Conservation (phyloP, 2,797 vertebrate species). For the Emydoidea blandingii region DNA sequence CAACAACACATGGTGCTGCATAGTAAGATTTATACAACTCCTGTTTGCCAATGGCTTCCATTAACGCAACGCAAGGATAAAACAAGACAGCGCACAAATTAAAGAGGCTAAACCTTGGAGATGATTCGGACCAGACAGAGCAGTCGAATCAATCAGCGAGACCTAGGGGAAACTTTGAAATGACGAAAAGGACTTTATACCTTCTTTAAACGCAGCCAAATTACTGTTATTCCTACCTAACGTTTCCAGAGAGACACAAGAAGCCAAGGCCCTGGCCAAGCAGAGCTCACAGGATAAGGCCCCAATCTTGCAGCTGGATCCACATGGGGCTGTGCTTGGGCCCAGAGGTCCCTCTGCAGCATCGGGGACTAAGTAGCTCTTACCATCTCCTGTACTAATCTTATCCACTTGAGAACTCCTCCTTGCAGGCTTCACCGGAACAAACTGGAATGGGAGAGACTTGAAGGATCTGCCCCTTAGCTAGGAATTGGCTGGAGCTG, state of each 20-base stretch:
- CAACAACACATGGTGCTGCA: neutral
- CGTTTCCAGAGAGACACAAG: neutral
- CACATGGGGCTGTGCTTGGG: no score
- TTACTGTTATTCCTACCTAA: neutral
- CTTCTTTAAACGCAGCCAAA: neutral
- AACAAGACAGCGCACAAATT: neutral
- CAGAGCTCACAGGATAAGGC: no score
- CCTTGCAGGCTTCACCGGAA: no score
- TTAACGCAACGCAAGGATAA: neutral
- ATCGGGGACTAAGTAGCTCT: no score
- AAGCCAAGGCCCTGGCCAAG: neutral
- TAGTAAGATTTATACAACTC: neutral
- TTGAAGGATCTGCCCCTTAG: no score
- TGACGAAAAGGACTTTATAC: neutral
- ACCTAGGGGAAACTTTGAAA: neutral
- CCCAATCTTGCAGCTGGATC: no score
- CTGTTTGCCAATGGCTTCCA: neutral
- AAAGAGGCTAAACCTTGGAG: neutral
- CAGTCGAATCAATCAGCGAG: neutral
- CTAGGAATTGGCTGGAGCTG: no score
- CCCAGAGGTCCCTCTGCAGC: no score
- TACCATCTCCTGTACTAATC: no score
- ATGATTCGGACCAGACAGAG: neutral
- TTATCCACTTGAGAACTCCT: no score
- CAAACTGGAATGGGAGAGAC: no score